Conservation (phyloP, 2,113 vertebrate species). For the Microcebus tavaratra region DNA sequence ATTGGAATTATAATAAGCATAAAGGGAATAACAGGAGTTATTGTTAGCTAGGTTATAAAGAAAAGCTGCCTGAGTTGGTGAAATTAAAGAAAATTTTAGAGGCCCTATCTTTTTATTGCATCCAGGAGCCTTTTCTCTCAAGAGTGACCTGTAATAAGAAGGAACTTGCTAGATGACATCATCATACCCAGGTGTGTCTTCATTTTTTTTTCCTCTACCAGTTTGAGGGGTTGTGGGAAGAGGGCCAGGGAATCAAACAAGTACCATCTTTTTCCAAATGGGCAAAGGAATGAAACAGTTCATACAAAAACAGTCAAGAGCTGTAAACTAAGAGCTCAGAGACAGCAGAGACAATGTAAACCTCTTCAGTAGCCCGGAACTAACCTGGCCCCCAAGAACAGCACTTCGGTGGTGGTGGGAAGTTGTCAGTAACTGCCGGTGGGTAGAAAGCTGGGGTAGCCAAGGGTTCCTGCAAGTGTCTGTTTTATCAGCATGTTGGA, state of each 20-base stretch:
- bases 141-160: background rate
- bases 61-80: background rate
- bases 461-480: background rate
- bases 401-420: fast-evolving
- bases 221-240: background rate
- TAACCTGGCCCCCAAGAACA: background rate
- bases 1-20: background rate
- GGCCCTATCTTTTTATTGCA: background rate
- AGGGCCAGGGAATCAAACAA: background rate
- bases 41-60: background rate
- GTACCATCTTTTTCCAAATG: background rate
- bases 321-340: background rate
- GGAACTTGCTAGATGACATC: background rate
- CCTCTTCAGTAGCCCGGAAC: background rate
- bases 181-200: background rate
- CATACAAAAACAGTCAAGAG: background rate
- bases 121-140: background rate
- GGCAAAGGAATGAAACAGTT: background rate
- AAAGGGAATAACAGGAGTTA: background rate
- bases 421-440: background rate
- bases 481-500: background rate
- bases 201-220: background rate
- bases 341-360: background rate
- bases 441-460: background rate
- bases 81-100: background rate